A percentile compares a stretch with the other conserved stretches of the same genome.
Conservation (phyloP, 2,888 invertebrate genomes). For the Scaptomyza caliginosa region DNA sequence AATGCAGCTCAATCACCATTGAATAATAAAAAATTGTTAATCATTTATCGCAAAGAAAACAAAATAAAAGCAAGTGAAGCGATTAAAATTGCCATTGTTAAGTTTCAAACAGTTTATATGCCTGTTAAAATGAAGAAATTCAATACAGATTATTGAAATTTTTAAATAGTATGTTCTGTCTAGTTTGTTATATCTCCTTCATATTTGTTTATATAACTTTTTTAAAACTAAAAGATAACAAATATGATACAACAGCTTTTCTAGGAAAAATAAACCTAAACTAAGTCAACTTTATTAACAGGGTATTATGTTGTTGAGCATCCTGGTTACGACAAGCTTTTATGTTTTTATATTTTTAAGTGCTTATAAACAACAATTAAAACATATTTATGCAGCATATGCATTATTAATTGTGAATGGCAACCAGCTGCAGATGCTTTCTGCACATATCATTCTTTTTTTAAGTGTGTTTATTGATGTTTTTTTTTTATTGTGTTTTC, state of each 20-base stretch:
- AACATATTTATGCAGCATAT: constrained; percentile 28
- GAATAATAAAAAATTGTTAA: constrained; percentile 44
- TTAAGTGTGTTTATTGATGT: background rate
- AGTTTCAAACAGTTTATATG: background rate
- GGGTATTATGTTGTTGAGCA: background rate
- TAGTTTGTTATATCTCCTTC: too few relatives aligned
- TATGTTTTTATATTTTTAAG: constrained; percentile 7
- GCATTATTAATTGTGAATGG: constrained; percentile 53
- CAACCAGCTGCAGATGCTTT: constrained; percentile 15
- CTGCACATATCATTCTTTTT: constrained; percentile 1
- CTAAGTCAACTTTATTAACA: background rate
- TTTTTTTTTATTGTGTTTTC: constrained; percentile 10
- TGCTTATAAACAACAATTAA: constrained; percentile 44
- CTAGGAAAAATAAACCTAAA: background rate
- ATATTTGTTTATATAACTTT: too few relatives aligned
- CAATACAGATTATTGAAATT: background rate
- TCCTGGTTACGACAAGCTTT: too few relatives aligned
- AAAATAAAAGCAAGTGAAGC: constrained; percentile 22
- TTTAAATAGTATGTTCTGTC: background rate
- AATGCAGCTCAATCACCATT: constrained; percentile 8
- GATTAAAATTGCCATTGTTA: constrained; percentile 15
- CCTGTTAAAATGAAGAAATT: background rate
- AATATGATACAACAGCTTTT: too few relatives aligned
- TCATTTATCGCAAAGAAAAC: constrained; percentile 29
- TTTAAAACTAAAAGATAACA: too few relatives aligned